Evolutionary conservation across 2,113 vertebrate genomes (phyloP).

Genomic region (Mormyrus lacerda): DNA sequence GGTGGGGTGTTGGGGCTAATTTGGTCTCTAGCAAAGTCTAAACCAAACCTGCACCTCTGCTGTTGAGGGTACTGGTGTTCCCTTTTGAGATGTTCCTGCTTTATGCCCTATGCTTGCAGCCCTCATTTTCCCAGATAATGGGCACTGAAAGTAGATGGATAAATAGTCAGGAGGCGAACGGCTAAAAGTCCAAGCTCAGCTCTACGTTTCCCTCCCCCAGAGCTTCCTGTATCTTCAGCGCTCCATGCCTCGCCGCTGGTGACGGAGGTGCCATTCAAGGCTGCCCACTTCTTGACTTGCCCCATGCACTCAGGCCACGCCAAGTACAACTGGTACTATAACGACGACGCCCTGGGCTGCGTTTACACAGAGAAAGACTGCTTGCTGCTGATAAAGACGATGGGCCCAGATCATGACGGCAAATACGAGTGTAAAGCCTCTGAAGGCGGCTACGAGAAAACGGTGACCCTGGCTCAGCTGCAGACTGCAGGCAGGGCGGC

Average conservation of each 20-base stretch:
- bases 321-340: slow-evolving; percentile 41
- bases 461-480: not conserved
- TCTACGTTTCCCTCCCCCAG: not conserved
- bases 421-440: slow-evolving; percentile 36
- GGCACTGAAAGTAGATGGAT: not conserved
- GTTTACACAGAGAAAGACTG: not conserved
- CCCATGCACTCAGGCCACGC: slow-evolving; percentile 46
- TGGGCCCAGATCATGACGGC: slow-evolving; percentile 30
- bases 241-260: not conserved
- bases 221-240: not conserved
- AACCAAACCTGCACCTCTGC: not conserved
- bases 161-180: not conserved
- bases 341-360: not conserved
- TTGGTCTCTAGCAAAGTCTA: not conserved
- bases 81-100: not conserved
- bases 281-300: slow-evolving; percentile 42
- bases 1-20: not conserved
- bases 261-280: not conserved
- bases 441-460: slow-evolving; percentile 36
- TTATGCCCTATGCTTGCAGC: not conserved
- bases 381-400: slow-evolving; percentile 38
- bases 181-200: not conserved
- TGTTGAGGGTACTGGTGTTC: not conserved
- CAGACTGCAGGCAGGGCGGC: not conserved
- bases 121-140: not conserved